Conservation (phyloP, 2,888 invertebrate species). For the Baronia brevicornis region DNA sequence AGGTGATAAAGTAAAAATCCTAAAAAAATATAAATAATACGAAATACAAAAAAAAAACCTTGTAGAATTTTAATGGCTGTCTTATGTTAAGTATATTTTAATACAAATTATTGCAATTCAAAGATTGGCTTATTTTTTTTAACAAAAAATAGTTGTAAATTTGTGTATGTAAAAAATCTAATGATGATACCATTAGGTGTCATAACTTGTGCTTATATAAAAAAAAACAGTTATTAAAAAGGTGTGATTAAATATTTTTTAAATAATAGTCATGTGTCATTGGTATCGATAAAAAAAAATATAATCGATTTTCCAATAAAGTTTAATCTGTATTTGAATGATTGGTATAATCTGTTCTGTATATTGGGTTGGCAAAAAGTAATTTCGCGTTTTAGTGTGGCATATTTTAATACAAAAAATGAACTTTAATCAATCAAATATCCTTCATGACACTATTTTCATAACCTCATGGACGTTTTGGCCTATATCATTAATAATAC, state of each 20-base stretch:
- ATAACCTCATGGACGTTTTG: too few relatives aligned
- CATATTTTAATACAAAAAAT: too few relatives aligned
- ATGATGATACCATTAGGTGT: too few relatives aligned
- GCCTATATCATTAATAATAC: too few relatives aligned
- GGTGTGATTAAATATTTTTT: too few relatives aligned
- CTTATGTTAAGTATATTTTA: slow-evolving; percentile 25
- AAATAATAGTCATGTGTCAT: too few relatives aligned
- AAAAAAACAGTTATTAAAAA: too few relatives aligned
- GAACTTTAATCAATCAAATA: too few relatives aligned
- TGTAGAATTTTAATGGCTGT: slow-evolving; percentile 25
- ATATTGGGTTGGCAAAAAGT: background rate
- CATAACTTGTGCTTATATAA: too few relatives aligned
- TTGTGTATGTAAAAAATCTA: slow-evolving; percentile 22
- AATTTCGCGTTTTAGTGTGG: too few relatives aligned
- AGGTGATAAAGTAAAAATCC: slow-evolving; percentile 5
- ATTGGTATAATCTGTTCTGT: background rate
- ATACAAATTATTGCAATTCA: slow-evolving; percentile 23
- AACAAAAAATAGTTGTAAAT: slow-evolving; percentile 19
- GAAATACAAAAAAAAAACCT: slow-evolving; percentile 11
- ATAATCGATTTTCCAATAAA: background rate
- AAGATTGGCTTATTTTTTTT: slow-evolving; percentile 22
- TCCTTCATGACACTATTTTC: too few relatives aligned
- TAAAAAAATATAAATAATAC: slow-evolving; percentile 11
- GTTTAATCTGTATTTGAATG: background rate
- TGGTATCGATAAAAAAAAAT: slow-evolving; percentile 1